A percentile compares a stretch with the other conserved stretches of the same genome.
Conservation (phyloP, 2,888 invertebrate species). For the Drosophila gaucha region DNA sequence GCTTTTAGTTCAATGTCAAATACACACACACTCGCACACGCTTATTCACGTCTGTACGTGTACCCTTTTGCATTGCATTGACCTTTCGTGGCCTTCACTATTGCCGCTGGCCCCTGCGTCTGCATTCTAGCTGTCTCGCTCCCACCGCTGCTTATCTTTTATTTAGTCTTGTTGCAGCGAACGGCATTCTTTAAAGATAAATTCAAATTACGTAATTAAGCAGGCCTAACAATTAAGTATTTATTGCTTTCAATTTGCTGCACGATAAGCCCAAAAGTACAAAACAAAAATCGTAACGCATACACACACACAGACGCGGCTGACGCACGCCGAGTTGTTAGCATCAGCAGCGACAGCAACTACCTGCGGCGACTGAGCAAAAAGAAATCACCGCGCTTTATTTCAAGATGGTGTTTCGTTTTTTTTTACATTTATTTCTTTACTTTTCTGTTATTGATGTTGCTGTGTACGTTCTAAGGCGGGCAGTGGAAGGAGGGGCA, state of each 20-base stretch:
- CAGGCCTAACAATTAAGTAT: constrained; percentile 71
- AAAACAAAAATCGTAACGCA: constrained; percentile 34
- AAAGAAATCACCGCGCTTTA: constrained; percentile 63
- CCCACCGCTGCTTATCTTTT: not conserved
- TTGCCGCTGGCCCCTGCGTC: constrained; percentile 31
- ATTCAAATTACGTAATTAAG: constrained; percentile 71
- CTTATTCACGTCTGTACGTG: not conserved
- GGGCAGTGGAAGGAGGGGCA: not conserved
- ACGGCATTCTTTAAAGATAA: constrained; percentile 52
- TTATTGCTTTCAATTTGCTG: constrained; percentile 74
- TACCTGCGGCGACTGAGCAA: constrained; percentile 55
- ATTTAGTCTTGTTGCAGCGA: constrained; percentile 11
- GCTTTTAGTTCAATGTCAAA: constrained; percentile 53
- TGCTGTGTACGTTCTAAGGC: constrained; percentile 19
- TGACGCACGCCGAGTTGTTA: constrained; percentile 24
- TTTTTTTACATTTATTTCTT: constrained; percentile 4
- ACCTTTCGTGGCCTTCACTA: constrained; percentile 51
- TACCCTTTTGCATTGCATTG: constrained; percentile 55
- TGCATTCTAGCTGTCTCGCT: not conserved
- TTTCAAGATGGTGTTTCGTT: constrained; percentile 53
- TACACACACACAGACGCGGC: constrained; percentile 11
- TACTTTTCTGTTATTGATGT: constrained; percentile 17
- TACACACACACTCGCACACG: constrained; percentile 4
- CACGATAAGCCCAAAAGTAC: constrained; percentile 55
- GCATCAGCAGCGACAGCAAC: constrained; percentile 24